phyloP scores from a whole-genome alignment of 2,113 vertebrate genomes.

The Acrocephalus arundinaceus region DNA sequence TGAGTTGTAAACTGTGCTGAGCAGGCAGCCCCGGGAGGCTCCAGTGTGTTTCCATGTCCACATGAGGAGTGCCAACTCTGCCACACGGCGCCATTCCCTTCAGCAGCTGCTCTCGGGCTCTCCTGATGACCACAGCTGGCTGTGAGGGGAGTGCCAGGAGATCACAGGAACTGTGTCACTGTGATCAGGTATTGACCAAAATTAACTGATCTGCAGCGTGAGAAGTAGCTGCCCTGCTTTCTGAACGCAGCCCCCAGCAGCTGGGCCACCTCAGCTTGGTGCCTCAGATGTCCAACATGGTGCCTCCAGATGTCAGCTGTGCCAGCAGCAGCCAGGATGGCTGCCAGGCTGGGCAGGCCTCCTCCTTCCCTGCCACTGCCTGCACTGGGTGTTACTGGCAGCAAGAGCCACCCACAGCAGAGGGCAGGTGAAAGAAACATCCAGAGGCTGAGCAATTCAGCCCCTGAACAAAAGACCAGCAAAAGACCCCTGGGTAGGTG shows the following conservation, averaged over 20 bases:
- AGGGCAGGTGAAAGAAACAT: not conserved
- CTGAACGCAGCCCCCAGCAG: not conserved
- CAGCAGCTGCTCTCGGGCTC: not conserved
- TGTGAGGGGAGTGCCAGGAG: not conserved
- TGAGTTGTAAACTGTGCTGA: not conserved
- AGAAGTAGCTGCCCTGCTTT: not conserved
- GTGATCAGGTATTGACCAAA: not conserved
- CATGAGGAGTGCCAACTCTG: rapidly evolving
- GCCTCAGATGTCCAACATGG: rapidly evolving
- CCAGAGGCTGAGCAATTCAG: not conserved
- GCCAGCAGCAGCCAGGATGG: not conserved
- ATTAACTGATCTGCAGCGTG: not conserved
- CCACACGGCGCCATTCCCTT: not conserved
- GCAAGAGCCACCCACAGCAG: not conserved
- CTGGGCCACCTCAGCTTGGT: not conserved
- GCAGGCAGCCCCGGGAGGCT: not conserved
- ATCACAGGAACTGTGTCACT: not conserved
- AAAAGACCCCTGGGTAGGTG: not conserved
- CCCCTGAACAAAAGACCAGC: not conserved
- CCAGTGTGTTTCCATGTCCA: rapidly evolving
- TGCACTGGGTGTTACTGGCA: not conserved
- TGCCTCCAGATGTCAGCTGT: rapidly evolving
- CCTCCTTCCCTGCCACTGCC: not conserved
- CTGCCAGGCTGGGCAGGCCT: not conserved
- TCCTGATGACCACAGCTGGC: rapidly evolving